Percentiles rank a stretch among this genome's conserved stretches.
phyloP scores from a whole-genome alignment of 2,888 invertebrate genomes.

The Callinectes sapidus region DNA sequence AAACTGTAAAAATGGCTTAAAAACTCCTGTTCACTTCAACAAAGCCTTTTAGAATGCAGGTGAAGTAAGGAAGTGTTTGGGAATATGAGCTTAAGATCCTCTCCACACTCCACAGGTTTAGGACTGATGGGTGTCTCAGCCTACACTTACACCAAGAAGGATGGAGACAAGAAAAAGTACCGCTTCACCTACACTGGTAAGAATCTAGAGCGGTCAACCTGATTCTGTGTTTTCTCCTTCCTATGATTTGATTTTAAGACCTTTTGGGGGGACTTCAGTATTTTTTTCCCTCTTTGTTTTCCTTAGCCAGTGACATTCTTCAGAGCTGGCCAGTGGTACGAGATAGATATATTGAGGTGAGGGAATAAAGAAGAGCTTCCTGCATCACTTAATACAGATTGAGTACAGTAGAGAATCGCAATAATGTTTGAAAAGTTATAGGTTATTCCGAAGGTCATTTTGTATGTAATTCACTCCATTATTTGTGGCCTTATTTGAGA shows the following conservation, averaged over 20 bases:
- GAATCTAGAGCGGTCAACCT: background rate
- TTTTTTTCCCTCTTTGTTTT: no score
- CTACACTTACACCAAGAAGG: background rate
- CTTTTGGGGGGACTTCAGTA: no score
- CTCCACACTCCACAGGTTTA: slow-evolving; percentile 7
- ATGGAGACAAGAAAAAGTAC: background rate
- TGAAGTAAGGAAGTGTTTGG: no score
- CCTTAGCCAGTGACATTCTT: no score
- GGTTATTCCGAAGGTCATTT: background rate
- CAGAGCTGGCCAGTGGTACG: background rate
- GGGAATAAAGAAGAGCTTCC: background rate
- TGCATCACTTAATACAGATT: background rate
- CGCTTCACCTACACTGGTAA: slow-evolving; percentile 43
- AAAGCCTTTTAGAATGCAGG: no score
- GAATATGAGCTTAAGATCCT: no score
- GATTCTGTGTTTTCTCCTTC: no score
- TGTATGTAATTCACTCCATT: background rate
- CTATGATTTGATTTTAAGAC: no score
- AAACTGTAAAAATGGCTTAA: no score
- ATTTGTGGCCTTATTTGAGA: background rate
- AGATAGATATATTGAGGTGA: background rate
- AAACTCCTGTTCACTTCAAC: no score
- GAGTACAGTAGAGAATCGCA: background rate
- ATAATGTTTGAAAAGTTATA: background rate
- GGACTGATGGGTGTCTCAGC: background rate